Conservation (phyloP, 2,888 invertebrate genomes). For the Spisula subtruncata region DNA sequence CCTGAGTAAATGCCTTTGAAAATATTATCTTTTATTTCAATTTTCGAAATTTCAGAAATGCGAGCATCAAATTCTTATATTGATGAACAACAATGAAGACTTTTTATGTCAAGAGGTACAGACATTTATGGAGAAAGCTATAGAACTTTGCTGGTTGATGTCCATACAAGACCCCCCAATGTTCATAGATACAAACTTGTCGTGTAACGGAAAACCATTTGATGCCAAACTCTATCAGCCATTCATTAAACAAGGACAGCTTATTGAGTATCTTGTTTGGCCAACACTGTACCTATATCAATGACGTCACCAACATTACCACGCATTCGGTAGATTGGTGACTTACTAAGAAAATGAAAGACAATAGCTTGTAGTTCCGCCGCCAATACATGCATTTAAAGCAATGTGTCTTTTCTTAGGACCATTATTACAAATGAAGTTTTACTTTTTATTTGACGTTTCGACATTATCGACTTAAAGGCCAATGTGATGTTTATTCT, state of each 20-base stretch:
- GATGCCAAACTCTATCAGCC: slow-evolving; percentile 28
- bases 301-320: not conserved
- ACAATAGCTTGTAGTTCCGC: too few relatives aligned
- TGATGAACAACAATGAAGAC: slow-evolving; percentile 25
- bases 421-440: too few relatives aligned
- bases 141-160: slow-evolving; percentile 58
- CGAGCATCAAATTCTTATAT: not conserved
- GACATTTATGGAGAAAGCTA: slow-evolving; percentile 7
- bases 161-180: slow-evolving; percentile 48
- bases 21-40: too few relatives aligned
- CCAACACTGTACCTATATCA: slow-evolving; percentile 35
- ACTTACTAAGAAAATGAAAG: too few relatives aligned
- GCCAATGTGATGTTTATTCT: too few relatives aligned
- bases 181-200: slow-evolving; percentile 20
- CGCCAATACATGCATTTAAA: too few relatives aligned
- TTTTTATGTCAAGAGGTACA: not conserved
- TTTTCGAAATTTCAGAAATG: not conserved
- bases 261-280: slow-evolving; percentile 52
- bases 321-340: not conserved
- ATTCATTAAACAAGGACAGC: slow-evolving; percentile 42
- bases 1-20: too few relatives aligned
- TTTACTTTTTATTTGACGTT: too few relatives aligned
- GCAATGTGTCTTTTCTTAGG: too few relatives aligned
- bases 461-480: too few relatives aligned
- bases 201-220: not conserved